A percentile compares a stretch with the other conserved stretches of the same genome.
Evolutionary conservation across 1,140 invertebrate genomes (phyloP).

Genomic region (Geopemphigus sp.): DNA sequence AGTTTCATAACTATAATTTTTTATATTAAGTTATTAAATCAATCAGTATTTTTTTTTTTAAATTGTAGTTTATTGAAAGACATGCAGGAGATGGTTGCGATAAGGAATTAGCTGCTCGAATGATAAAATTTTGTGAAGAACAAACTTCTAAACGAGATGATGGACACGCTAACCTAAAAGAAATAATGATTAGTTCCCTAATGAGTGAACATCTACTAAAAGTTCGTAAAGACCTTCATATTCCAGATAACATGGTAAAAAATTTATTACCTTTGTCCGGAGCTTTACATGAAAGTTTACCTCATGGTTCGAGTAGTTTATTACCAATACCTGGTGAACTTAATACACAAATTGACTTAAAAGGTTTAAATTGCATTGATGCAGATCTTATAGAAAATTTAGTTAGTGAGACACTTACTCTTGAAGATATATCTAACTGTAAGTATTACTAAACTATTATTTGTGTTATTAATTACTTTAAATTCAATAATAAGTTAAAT

Average conservation of each 20-base stretch:
- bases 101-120: conserved; percentile 41
- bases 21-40: too few species aligned
- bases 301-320: conserved; percentile 24
- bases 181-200: conserved; percentile 38
- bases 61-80: conserved; percentile 44
- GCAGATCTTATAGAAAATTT: conserved; percentile 44
- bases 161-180: conserved; percentile 27
- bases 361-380: conserved; percentile 41
- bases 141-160: conserved; percentile 35
- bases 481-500: not conserved
- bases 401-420: conserved; percentile 3
- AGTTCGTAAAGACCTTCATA: conserved; percentile 41
- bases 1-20: too few species aligned
- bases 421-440: conserved; percentile 34
- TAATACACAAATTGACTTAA: conserved; percentile 34
- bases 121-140: conserved; percentile 47
- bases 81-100: conserved; percentile 40
- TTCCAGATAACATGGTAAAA: conserved; percentile 46
- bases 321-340: conserved; percentile 14
- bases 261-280: conserved; percentile 34
- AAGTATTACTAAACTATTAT: not conserved
- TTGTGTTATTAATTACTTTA: not conserved
- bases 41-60: not conserved
- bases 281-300: conserved; percentile 24
- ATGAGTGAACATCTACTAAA: conserved; percentile 41